Percentiles rank a stretch among this genome's conserved stretches.
Evolutionary conservation across 2,888 invertebrate species (phyloP).

Genomic region (Dysmachus trigonus): DNA sequence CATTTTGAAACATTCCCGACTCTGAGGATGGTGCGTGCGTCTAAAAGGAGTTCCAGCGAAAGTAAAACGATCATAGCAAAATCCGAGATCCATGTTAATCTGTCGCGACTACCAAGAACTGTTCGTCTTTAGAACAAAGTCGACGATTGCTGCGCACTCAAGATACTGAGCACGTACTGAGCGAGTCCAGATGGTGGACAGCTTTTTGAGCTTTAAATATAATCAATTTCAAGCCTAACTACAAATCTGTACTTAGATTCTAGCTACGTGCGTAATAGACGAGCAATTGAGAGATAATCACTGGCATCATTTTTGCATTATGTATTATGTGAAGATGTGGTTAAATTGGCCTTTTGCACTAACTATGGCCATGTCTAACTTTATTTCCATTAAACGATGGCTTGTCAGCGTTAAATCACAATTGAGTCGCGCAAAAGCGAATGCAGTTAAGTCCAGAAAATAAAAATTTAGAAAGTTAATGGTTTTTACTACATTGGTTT

Average conservation of each 20-base stretch:
- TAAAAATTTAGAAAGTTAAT: too few relatives aligned
- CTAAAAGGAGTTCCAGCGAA: conserved; percentile 24
- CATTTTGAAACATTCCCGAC: conserved; percentile 12
- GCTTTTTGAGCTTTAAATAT: neutral
- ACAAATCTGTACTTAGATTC: neutral
- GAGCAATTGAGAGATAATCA: neutral
- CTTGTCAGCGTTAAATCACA: too few relatives aligned
- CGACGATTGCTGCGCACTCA: neutral
- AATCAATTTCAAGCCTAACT: neutral
- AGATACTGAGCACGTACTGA: neutral
- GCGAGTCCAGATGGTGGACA: neutral
- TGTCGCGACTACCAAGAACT: conserved; percentile 3
- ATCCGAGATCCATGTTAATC: conserved; percentile 4
- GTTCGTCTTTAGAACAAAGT: neutral
- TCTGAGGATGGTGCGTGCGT: conserved; percentile 22
- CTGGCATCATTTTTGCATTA: neutral
- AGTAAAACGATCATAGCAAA: conserved; percentile 24
- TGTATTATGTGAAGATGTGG: too few relatives aligned
- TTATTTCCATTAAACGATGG: too few relatives aligned
- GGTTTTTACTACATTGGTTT: too few relatives aligned
- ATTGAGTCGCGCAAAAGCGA: too few relatives aligned
- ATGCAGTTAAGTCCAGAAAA: too few relatives aligned
- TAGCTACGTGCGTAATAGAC: neutral
- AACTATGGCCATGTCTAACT: too few relatives aligned
- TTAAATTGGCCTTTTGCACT: too few relatives aligned